Evolutionary conservation across 2,797 vertebrate genomes (phyloP), one percentile per base, ranked within the genome.

Genomic region (Syngnathus acus): DNA sequence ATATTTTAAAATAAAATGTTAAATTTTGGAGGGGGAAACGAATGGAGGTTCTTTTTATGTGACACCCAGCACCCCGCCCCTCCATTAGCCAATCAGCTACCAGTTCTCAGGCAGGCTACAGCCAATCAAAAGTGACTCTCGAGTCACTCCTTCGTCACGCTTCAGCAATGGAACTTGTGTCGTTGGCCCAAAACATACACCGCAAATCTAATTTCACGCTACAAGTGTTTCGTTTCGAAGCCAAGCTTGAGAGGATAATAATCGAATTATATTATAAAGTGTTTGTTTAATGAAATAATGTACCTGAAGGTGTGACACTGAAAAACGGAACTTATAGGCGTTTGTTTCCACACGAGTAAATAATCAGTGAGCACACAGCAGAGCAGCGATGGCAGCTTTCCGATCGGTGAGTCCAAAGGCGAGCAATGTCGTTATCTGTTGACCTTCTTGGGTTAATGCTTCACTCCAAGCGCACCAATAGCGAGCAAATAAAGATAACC

Each of bases 381-480:
- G 64, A 67, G 75, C 68, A 77, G 83, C 76, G 70, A 93, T 93
- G 92, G 92, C 92, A 80, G 83, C 87, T 2, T 73, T 92, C 23
- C 84, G 89, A 68, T 80, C 83, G 86, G 92, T 93, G 86, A 91
- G 91, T 90, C 70, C 65, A 51, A 51, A 53, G 48, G 50, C 64
- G 47, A 51, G 21, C 26, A 37, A 17, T 26, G 60, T 62, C 60
- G 60, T 61, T 16, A 45, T 62, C 13, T 62, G 21, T 62, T 62
- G 16, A 47, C 21, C n/a, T 58, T 14, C 13, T 13, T 40, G 21
- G 6, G 65, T 57, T 42, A 58, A 55, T 65, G 60, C 3, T 16
- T 62, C 6, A 62, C 65, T 40, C 43, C 19, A 55, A 65, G 32
- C 7, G 13, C 16, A 6, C 23, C 0, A 21, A 5, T 32, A 17